phyloP scores from a whole-genome alignment of 2,113 vertebrate species.

The Perccottus glenii region DNA sequence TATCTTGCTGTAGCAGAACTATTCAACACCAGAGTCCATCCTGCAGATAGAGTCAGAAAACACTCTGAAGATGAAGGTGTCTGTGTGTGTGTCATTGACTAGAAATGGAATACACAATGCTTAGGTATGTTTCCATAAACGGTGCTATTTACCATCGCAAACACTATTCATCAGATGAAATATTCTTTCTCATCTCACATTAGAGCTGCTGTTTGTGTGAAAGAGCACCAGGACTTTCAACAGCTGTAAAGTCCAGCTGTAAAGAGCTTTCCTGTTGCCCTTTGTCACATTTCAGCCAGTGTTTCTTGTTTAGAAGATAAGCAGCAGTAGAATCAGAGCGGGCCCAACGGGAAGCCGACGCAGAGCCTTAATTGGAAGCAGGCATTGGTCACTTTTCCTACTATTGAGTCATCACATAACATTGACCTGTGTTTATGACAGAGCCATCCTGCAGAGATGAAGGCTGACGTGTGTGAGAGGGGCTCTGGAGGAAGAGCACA shows the following conservation, averaged over 20 bases:
- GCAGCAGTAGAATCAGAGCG: slow-evolving; percentile 39
- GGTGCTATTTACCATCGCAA: no score
- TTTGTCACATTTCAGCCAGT: slow-evolving; percentile 31
- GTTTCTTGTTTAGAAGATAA: slow-evolving; percentile 53
- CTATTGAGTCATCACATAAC: slow-evolving; percentile 48
- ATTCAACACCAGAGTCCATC: no score
- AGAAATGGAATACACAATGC: no score
- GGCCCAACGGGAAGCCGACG: slow-evolving; percentile 31
- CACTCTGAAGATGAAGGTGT: no score
- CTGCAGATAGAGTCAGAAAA: no score
- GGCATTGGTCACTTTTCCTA: slow-evolving; percentile 57
- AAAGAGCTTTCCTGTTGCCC: slow-evolving; percentile 37
- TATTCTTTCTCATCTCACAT: no score
- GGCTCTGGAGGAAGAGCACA: not conserved
- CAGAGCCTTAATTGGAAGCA: slow-evolving; percentile 66
- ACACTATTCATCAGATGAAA: no score
- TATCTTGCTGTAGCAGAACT: no score
- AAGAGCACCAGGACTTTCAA: slow-evolving; percentile 43
- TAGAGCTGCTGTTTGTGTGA: not conserved
- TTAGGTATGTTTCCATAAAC: no score
- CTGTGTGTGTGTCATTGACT: no score
- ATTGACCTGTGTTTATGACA: slow-evolving; percentile 33
- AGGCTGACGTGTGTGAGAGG: not conserved
- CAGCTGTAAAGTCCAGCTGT: no score
- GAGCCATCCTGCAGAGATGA: slow-evolving; percentile 35